Evolutionary conservation across 2,113 vertebrate genomes (phyloP), one percentile per base, ranked within the genome.

Genomic region (Apeltes quadracus): DNA sequence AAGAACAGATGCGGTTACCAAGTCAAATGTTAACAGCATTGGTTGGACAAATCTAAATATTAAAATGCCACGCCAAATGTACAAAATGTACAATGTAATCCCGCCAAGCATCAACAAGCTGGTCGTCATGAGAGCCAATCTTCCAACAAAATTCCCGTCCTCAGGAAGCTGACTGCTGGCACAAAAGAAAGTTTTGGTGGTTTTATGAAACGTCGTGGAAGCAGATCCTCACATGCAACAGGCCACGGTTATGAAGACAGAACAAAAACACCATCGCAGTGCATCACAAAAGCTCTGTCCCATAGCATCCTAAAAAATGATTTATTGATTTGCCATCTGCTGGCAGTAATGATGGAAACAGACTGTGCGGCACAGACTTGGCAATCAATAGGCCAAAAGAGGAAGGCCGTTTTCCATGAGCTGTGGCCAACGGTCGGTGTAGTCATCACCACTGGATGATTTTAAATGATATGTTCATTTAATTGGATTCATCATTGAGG

Each of bases 281-380:
- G 43, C 38, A 66, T 69, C 46, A 82, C 43, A 53, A 53, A 71
- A 80, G 41, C 54, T 64, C 15, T 67, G 44, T 61, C 66, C 38
- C 6, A 54, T 64, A 67, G 22, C 78, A 64, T 75, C 69, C 58
- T 25, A 62, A 59, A 70, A 85, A 81, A 87, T 38, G 39, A 69
- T 72, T 59, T 69, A 89, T 85, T 39, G 80, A 89, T 75, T 76
- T 16, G 43, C 58, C 36, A 44, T 74, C 56, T 59, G 65, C 69
- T 85, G 71, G 80, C 84, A 75, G 55, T 79, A 82, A 59, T 51
- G 61, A 77, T 69, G 76, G 76, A 84, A 87, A 92, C 63, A 76
- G 61, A 50, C 50, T 74, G 84, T 57, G 56, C 64, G 36, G 69
- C 51, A 69, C 63, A 64, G 20, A 27, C 29, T 66, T 48, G 43